Evolutionary conservation across 2,888 invertebrate genomes (phyloP), one percentile per base, ranked within the genome.

Genomic region (Harmothoe impar): DNA sequence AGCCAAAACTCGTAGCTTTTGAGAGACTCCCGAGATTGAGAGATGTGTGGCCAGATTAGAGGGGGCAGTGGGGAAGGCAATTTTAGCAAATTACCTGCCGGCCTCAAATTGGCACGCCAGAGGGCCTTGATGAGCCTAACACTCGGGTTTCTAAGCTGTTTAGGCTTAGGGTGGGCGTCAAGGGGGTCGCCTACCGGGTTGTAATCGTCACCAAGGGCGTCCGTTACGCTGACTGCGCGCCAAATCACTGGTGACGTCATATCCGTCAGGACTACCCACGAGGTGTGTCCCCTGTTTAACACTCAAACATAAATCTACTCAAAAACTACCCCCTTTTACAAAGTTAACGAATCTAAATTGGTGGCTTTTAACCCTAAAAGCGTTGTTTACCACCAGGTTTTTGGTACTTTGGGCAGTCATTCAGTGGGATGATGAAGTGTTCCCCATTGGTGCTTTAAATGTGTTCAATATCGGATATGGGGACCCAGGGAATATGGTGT

Each of bases 131-230:
- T 81, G 81, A 43, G 81, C 43, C 81, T 81, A 81, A 81, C 43
- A 43, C 81, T 81, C 35, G 81, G 81, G 81, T 81, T 81, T 81
- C 81, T 81, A 81, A 81, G 81, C 81, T 81, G 81, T 33, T 81
- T 81, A 81, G 81, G 81, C 81, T 81, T 81, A 33, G 81, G 35
- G 81, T 35, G 33, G 81, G 81, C 81, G 81, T 81, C 35, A 35
- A 43, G 81, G 81, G 81, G 43, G 7, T 35, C 35, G 35, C 35
- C 35, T 43, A 7, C 43, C 35, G 43, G 81, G 81, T 23, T 81
- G 81, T 81, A 81, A 81, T 81, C 23, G 81, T 23, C 81, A 43
- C 81, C 20, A 20, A 20, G 17, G 23, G 35, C 20, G 81, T 81
- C 81, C 43, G 35, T 43, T 35, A 43, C 35, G 81, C 81, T 81